phyloP scores from a whole-genome alignment of 2,888 invertebrate species.

The Aphodius granarius region DNA sequence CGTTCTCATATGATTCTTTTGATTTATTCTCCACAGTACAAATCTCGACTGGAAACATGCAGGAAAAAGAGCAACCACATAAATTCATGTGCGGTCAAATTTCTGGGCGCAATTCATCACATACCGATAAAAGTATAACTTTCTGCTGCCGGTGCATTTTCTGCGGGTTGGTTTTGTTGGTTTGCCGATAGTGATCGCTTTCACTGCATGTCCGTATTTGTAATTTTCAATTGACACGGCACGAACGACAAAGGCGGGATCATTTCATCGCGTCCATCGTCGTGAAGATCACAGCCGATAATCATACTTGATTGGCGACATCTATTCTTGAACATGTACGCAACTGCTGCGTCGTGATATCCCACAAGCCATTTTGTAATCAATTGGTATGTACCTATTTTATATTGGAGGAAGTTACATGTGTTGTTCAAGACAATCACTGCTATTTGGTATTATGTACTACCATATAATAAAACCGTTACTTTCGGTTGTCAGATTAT shows the following conservation, averaged over 20 bases:
- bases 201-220: constrained; percentile 14
- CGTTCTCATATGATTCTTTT: neutral
- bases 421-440: neutral
- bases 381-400: neutral
- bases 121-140: neutral
- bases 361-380: neutral
- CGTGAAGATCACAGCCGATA: neutral
- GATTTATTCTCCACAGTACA: neutral
- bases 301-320: constrained; percentile 7
- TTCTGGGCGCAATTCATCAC: constrained; percentile 3
- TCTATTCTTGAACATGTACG: constrained; percentile 10
- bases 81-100: constrained; percentile 6
- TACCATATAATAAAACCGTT: no score
- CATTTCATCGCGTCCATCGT: neutral
- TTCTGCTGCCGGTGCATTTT: neutral
- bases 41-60: constrained; percentile 7
- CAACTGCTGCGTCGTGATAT: constrained; percentile 2
- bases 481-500: no score
- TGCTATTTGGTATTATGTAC: no score
- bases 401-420: neutral
- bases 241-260: constrained; percentile 9
- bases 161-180: neutral
- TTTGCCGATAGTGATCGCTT: constrained; percentile 4
- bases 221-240: constrained; percentile 15
- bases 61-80: neutral